Evolutionary conservation across 2,888 invertebrate species (phyloP).

Genomic region (Metalampra italica): DNA sequence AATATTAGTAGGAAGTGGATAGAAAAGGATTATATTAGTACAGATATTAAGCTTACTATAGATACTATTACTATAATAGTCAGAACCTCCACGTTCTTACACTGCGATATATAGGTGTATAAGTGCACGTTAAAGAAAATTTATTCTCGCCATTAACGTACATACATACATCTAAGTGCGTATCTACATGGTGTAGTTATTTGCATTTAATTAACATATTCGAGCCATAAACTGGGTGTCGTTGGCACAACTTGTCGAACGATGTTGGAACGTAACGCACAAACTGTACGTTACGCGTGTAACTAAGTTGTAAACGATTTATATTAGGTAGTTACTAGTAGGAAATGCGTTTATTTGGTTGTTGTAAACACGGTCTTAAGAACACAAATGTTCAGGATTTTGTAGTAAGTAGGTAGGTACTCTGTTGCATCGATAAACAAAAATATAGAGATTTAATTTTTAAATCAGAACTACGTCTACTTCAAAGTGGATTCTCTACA

Average conservation of each 20-base stretch:
- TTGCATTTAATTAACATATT: constrained; percentile 69
- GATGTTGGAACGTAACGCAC: constrained; percentile 18
- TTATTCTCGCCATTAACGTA: constrained; percentile 37
- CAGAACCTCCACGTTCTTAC: too few relatives aligned
- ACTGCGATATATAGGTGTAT: too few relatives aligned
- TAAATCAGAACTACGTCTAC: too few relatives aligned
- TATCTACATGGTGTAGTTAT: constrained; percentile 44
- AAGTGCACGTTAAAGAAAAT: constrained; percentile 20
- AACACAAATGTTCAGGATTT: too few relatives aligned
- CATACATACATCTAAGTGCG: constrained; percentile 21
- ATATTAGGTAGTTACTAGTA: background rate
- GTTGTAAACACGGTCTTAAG: background rate
- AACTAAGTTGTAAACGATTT: constrained; percentile 19
- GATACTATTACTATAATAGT: too few relatives aligned
- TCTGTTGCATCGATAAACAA: too few relatives aligned
- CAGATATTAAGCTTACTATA: too few relatives aligned
- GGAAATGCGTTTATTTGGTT: background rate
- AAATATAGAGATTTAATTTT: too few relatives aligned
- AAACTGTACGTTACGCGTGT: constrained; percentile 21
- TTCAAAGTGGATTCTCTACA: too few relatives aligned
- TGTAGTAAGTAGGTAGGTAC: too few relatives aligned
- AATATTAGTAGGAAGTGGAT: too few relatives aligned
- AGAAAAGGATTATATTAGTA: too few relatives aligned
- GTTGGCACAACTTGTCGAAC: constrained; percentile 43
- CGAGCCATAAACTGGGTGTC: constrained; percentile 52